Conservation (phyloP, 2,113 vertebrate genomes). For the Orthochromis malagaraziensis region DNA sequence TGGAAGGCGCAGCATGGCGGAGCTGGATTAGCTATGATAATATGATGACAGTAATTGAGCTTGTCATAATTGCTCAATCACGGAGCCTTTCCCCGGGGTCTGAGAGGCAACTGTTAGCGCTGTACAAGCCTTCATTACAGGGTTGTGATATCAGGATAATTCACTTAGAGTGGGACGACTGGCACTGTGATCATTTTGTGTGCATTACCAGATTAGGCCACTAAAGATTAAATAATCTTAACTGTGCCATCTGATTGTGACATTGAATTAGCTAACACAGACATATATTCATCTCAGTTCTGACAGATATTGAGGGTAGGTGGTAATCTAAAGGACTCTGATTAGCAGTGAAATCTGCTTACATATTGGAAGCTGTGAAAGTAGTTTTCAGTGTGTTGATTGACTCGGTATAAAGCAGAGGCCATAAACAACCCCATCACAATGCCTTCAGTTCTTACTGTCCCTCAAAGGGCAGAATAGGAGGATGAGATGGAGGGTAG, state of each 20-base stretch:
- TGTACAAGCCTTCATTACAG: constrained; percentile 60
- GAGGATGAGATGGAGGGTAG: neutral
- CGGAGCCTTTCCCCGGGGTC: constrained; percentile 57
- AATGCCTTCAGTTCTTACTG: neutral
- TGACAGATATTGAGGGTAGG: neutral
- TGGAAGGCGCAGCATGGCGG: constrained; percentile 52
- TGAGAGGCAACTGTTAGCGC: constrained; percentile 51
- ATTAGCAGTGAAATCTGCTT: neutral
- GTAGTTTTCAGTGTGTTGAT: neutral
- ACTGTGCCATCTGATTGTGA: neutral
- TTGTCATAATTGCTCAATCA: constrained; percentile 75
- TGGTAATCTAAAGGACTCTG: neutral
- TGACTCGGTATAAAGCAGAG: constrained; percentile 14
- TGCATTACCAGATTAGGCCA: neutral
- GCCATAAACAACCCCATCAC: constrained; percentile 18
- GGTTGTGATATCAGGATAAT: constrained; percentile 58
- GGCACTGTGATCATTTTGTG: constrained; percentile 30
- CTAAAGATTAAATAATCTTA: constrained; percentile 8
- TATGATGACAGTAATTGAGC: constrained; percentile 77
- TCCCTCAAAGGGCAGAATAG: constrained; percentile 10
- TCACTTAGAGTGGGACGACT: constrained; percentile 49
- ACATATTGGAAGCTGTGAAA: neutral
- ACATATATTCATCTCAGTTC: neutral
- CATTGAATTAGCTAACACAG: neutral
- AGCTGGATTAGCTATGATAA: constrained; percentile 72